Evolutionary conservation across 1,140 invertebrate species (phyloP).

Genomic region (Caerostris extrusa): DNA sequence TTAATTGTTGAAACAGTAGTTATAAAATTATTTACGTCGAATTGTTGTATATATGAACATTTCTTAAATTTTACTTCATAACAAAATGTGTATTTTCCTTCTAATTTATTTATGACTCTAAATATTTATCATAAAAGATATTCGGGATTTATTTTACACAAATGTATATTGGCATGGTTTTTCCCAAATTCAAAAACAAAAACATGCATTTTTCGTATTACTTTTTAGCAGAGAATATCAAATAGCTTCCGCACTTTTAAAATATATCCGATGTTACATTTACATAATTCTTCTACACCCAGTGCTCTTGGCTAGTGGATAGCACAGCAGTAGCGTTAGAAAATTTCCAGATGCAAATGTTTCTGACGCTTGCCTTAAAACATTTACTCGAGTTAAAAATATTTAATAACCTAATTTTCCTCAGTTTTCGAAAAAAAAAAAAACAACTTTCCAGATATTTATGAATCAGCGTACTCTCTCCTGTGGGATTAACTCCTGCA

Average conservation of each 20-base stretch:
- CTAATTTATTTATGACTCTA: background rate
- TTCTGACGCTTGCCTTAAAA: background rate
- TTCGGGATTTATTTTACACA: background rate
- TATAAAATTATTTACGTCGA: too few species aligned
- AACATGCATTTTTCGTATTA: background rate
- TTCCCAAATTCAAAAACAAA: background rate
- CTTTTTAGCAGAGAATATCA: background rate
- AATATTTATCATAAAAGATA: background rate
- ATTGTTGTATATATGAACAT: too few species aligned
- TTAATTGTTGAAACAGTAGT: too few species aligned
- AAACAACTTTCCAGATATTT: background rate
- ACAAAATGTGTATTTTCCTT: too few species aligned
- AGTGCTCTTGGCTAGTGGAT: background rate
- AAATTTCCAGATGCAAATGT: conserved; percentile 18
- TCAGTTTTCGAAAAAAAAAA: background rate
- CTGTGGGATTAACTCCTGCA: background rate
- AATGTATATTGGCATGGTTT: background rate
- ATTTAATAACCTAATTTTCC: conserved; percentile 33
- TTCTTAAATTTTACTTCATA: too few species aligned
- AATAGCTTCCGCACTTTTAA: background rate
- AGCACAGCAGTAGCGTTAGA: background rate
- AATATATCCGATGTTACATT: background rate
- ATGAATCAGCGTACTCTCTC: background rate
- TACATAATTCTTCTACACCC: background rate
- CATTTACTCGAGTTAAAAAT: background rate